Percentiles rank a stretch among this genome's conserved stretches.
These are phyloP conservation scores for Craniophora ligustri DNA, from an alignment of 2,888 invertebrate genomes.

Conservation along the genomic window DNA sequence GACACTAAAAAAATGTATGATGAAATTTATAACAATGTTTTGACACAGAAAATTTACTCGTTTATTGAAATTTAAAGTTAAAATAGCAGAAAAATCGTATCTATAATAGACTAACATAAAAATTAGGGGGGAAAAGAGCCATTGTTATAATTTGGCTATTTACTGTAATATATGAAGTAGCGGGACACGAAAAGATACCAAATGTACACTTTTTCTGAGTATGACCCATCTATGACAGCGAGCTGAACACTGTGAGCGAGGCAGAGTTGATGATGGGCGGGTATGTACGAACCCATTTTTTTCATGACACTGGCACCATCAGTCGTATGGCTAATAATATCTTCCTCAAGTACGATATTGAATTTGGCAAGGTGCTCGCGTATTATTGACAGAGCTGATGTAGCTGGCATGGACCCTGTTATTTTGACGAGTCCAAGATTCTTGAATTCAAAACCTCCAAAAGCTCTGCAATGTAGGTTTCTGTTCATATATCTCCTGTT, in stretches of 20 bases:
- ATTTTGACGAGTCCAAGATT: conserved; percentile 17
- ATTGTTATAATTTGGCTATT: too few relatives aligned
- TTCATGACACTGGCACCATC: conserved; percentile 19
- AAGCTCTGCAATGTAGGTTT: conserved; percentile 7
- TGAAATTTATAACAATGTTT: too few relatives aligned
- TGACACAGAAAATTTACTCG: too few relatives aligned
- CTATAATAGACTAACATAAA: too few relatives aligned
- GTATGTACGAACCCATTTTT: conserved; percentile 8
- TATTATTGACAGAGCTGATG: conserved; percentile 7
- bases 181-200: too few relatives aligned
- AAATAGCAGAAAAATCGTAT: too few relatives aligned
- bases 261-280: background rate
- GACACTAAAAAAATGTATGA: too few relatives aligned
- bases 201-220: too few relatives aligned
- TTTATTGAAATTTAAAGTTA: too few relatives aligned
- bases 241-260: conserved; percentile 3
- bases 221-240: background rate
- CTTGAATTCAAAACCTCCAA: conserved; percentile 4
- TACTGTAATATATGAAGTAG: too few relatives aligned
- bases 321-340: conserved; percentile 6
- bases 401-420: conserved; percentile 16
- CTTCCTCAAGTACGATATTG: background rate
- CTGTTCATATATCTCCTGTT: conserved; percentile 15
- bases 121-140: too few relatives aligned
- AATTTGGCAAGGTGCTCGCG: conserved; percentile 6